Evolutionary conservation across 2,888 invertebrate species (phyloP), one percentile per base, ranked within the genome.

Genomic region (Amphipyra tragopoginis): DNA sequence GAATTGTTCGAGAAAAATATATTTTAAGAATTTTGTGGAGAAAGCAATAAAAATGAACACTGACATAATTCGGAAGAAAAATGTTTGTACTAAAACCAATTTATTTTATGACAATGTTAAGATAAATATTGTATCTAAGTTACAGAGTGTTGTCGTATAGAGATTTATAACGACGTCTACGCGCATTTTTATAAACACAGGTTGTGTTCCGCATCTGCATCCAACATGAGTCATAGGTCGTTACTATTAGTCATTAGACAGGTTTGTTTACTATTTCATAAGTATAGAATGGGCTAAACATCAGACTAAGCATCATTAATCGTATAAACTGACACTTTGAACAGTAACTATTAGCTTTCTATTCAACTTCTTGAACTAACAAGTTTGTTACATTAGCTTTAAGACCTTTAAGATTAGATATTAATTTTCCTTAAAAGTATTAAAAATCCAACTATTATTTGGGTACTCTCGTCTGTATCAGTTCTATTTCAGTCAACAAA

Each of bases 181-280:
- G 10, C 43, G 36, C 42, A 47, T 43, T 54, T 33, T 53, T 56
- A 29, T 15, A 29, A 45, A 36, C 40, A 29, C 29, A 29, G 29
- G 7, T 50, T 55, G 43, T 57, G 43, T 65, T 69, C 54, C 51
- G 48, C 34, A 55, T 62, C 42, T 63, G 75, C 78, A 75, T 67
- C 74, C 74, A 69, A 72, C 66, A 66, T 90, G 87, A 90, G 78
- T 89, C 88, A 87, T 52, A 72, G 14, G 57, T 44, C 55, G 74
- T 77, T 72, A 78, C 77, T 77, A 79, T 83, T 79, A 80, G 74
- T 79, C 75, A 83, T 87, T 85, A 86, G 75, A 82, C 74, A 83
- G 71, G 83, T 85, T 81, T 87, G 88, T 88, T 90, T 88, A 88
- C 86, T 77, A 86, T 81, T 84, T 87, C 84, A 86, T 82, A 85